Percentiles rank a stretch among this genome's conserved stretches.
These are phyloP conservation scores for Halcyon leucocephala DNA, from an alignment of 2,797 vertebrate species.

Conservation along the genomic window DNA sequence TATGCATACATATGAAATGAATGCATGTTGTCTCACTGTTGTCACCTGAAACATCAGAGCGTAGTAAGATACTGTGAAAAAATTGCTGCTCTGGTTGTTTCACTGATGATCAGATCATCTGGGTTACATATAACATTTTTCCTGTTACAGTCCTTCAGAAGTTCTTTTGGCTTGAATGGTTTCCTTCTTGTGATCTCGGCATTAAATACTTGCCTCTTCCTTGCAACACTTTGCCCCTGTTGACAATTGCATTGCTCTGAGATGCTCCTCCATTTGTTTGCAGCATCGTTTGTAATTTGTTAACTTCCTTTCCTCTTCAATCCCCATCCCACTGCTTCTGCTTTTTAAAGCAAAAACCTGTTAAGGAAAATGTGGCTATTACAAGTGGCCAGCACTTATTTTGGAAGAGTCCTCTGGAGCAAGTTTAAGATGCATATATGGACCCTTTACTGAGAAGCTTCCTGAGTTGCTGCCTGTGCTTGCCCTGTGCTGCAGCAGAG, in stretches of 20 bases:
- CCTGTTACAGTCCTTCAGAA: background rate
- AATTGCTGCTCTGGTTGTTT: background rate
- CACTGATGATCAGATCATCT: background rate
- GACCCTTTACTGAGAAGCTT: background rate
- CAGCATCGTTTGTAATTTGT: background rate
- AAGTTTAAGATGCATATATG: background rate
- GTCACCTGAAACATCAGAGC: background rate
- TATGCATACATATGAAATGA: constrained; percentile 23
- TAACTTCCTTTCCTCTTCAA: background rate
- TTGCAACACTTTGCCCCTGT: background rate
- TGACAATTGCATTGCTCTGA: background rate
- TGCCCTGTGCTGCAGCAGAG: background rate
- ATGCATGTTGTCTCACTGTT: background rate
- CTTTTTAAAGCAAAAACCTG: background rate
- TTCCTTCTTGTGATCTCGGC: background rate
- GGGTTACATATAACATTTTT: background rate
- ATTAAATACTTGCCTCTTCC: background rate
- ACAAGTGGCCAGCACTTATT: background rate
- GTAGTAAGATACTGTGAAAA: background rate
- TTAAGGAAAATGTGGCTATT: background rate
- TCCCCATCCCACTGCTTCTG: background rate
- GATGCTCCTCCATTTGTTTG: background rate
- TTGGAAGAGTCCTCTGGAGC: background rate
- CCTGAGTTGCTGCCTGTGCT: background rate
- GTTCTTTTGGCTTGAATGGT: background rate